A percentile compares a stretch with the other conserved stretches of the same genome.
phyloP scores from a whole-genome alignment of 2,797 vertebrate genomes.

The Pantherophis vulpinus region DNA sequence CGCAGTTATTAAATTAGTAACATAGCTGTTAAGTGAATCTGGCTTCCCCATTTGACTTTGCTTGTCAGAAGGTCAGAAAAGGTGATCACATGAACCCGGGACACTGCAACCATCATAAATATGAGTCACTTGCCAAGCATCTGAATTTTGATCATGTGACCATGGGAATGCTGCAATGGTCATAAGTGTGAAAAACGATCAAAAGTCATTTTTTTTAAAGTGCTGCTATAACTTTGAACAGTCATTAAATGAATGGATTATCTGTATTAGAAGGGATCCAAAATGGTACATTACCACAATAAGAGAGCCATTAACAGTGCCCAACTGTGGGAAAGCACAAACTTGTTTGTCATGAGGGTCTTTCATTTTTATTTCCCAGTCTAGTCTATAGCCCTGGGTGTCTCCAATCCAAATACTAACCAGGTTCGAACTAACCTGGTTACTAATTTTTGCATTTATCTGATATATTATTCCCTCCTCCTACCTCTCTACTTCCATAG shows the following conservation, averaged over 20 bases:
- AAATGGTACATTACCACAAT: neutral
- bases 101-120: neutral
- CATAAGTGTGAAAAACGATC: neutral
- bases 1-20: neutral
- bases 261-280: neutral
- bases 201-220: neutral
- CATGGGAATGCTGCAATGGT: neutral
- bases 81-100: neutral
- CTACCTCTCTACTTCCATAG: conserved; percentile 82
- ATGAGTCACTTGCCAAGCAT: neutral
- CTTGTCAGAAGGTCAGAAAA: neutral
- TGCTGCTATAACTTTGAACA: neutral
- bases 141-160: neutral
- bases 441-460: neutral
- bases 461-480: neutral
- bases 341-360: neutral
- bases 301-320: no score
- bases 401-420: neutral
- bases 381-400: neutral
- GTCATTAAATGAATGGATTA: neutral
- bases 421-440: neutral
- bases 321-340: neutral
- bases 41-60: neutral
- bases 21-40: neutral
- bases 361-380: neutral